These are phyloP conservation scores for Sebastes minor DNA, from an alignment of 2,797 vertebrate species.

Conservation along the genomic window DNA sequence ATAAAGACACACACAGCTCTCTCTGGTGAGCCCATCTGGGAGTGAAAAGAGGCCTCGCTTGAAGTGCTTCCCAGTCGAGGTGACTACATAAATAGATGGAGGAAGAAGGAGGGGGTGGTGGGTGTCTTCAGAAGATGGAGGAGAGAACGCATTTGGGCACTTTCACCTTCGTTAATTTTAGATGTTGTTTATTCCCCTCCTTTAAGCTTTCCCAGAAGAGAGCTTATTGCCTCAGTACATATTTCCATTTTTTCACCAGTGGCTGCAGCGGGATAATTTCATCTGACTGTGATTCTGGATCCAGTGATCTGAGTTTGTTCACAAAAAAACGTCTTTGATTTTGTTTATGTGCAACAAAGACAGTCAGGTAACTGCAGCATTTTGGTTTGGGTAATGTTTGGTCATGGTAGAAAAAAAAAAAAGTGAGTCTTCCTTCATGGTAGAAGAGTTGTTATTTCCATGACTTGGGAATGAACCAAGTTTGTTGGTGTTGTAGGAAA, in stretches of 20 bases:
- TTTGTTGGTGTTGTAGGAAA: conserved; percentile 12
- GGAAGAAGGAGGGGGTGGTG: not conserved
- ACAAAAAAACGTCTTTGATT: not conserved
- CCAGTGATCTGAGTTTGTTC: conserved; percentile 33
- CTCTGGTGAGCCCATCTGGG: conserved; percentile 63
- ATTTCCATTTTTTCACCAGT: conserved; percentile 50
- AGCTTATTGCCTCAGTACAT: conserved; percentile 53
- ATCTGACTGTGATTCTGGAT: conserved; percentile 37
- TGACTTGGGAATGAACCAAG: not conserved
- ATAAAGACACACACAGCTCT: conserved; percentile 30
- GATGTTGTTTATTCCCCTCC: conserved; percentile 65
- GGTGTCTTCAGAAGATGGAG: conserved; percentile 53
- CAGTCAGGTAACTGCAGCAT: not conserved
- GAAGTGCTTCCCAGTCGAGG: conserved; percentile 73
- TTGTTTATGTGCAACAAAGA: not conserved
- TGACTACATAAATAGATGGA: conserved; percentile 64
- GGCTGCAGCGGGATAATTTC: conserved; percentile 44
- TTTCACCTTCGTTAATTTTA: conserved; percentile 74
- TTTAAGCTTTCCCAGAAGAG: conserved; percentile 56
- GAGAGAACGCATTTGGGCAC: conserved; percentile 46
- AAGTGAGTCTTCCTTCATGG: not conserved
- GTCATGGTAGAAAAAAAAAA: not conserved
- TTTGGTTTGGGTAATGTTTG: not conserved
- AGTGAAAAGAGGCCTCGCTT: conserved; percentile 59
- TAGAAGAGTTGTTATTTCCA: not conserved